phyloP scores from a whole-genome alignment of 2,113 vertebrate species.

The Peromyscus leucopus region DNA sequence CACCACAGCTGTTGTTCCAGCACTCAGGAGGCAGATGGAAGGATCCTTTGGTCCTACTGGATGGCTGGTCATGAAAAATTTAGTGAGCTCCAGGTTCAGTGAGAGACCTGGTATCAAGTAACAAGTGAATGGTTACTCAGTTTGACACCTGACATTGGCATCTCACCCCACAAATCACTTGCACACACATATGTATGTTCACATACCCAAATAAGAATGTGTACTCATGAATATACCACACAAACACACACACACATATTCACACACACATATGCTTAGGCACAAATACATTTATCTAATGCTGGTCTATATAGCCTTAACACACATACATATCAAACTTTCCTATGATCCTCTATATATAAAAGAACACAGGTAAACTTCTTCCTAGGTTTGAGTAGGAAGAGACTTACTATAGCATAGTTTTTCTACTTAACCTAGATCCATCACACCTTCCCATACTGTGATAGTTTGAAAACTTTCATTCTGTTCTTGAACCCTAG shows the following conservation, averaged over 20 bases:
- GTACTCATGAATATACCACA: background rate
- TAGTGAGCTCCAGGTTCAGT: background rate
- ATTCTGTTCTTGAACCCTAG: background rate
- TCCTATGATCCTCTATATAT: background rate
- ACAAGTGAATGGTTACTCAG: background rate
- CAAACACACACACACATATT: background rate
- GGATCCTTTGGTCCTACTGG: background rate
- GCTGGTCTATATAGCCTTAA: background rate
- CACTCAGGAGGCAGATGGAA: background rate
- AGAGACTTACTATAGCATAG: background rate
- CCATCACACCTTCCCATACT: background rate
- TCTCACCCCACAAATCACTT: no score
- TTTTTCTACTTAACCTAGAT: accelerated
- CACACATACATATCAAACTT: background rate
- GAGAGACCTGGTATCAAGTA: background rate
- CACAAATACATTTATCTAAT: background rate
- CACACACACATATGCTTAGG: background rate
- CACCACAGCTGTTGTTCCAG: background rate
- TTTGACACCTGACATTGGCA: background rate
- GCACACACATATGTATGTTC: background rate
- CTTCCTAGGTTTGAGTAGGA: background rate
- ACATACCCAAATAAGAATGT: background rate
- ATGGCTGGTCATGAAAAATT: background rate
- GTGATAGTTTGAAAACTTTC: background rate
- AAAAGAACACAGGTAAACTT: background rate